Base-by-base conservation (phyloP, 2,888 invertebrate species). In the Volucella inanis region DNA sequence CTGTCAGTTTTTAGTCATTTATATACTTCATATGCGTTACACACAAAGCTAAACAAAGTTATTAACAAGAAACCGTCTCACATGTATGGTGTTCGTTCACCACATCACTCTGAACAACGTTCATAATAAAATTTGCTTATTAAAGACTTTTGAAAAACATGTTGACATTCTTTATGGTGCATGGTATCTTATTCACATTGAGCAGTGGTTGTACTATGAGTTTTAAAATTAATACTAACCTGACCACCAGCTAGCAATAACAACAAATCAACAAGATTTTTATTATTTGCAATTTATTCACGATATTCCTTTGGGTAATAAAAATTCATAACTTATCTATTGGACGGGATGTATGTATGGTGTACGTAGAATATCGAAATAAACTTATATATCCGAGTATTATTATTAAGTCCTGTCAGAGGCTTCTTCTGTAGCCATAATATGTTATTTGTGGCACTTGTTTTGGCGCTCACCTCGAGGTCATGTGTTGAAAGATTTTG, bases 401-500 rank as follows among this genome's bases (percentile, higher is more conserved):
- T 39, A 12, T n/a, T 10, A 41, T 43, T 41, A 22, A 45, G 22
- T 61, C 61, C 18, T 41, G 22, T 55, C 38, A 15, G 3, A 47
- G 18, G 38, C 31, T 47, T 9, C 31, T n/a, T 31, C 15, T 52
- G n/a, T 39, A 15, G 39, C 8, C 50, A 15, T 38, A 52, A 41
- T 76, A 49, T 15, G 79, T 38, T 61, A 22, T 39, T 61, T 52
- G 45, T 43, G 47, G 47, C 18, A 55, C 47, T 57, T 75, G 43
- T 22, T 50, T 50, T 18, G 50, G 49, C 47, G 50, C 39, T 57
- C 71, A 50, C 43, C 57, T 14, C 50, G 49, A 38, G 6, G 31
- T 22, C 76, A 59, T 61, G 76, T 76, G 76, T 38, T 52, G 61
- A 61, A 38, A 76, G 76, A 81, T 64, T 50, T 38, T 43, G 57